Percentiles rank a stretch among this genome's conserved stretches.
Conservation (phyloP, 2,113 vertebrate genomes). For the Phalacrocorax pelagicus region DNA sequence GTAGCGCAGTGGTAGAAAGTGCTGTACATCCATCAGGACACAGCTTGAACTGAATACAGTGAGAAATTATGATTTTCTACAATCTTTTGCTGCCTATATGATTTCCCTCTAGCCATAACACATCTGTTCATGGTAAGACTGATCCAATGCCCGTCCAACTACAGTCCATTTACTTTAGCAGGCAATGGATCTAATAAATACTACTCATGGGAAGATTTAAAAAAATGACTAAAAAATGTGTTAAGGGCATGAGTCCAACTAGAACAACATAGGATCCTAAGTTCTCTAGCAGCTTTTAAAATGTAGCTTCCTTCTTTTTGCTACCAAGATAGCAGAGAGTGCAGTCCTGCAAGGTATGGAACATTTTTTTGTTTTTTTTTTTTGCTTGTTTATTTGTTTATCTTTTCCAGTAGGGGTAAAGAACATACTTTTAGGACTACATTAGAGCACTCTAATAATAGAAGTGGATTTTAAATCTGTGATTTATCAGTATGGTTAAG, state of each 20-base stretch:
- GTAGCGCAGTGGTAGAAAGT: background rate
- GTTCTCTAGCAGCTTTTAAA: background rate
- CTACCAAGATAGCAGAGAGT: background rate
- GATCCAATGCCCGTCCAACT: background rate
- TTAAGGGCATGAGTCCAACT: background rate
- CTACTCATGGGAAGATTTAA: background rate
- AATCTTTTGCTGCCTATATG: background rate
- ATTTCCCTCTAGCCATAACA: slow-evolving; percentile 3
- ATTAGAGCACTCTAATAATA: background rate
- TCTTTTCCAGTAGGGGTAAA: background rate
- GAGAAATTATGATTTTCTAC: background rate
- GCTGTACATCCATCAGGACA: background rate
- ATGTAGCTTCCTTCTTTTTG: background rate
- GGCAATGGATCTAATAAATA: background rate
- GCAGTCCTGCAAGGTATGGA: background rate
- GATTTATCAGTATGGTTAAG: background rate
- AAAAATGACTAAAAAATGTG: background rate
- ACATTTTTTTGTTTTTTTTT: background rate
- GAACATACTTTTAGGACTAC: background rate
- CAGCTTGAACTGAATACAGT: background rate
- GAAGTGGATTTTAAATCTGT: background rate
- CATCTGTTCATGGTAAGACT: background rate
- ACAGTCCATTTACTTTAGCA: background rate
- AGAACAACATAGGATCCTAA: background rate
- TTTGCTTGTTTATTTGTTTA: background rate